These are phyloP conservation scores for Hydropsyche betteni DNA, from an alignment of 2,888 invertebrate genomes.

Conservation along the genomic window DNA sequence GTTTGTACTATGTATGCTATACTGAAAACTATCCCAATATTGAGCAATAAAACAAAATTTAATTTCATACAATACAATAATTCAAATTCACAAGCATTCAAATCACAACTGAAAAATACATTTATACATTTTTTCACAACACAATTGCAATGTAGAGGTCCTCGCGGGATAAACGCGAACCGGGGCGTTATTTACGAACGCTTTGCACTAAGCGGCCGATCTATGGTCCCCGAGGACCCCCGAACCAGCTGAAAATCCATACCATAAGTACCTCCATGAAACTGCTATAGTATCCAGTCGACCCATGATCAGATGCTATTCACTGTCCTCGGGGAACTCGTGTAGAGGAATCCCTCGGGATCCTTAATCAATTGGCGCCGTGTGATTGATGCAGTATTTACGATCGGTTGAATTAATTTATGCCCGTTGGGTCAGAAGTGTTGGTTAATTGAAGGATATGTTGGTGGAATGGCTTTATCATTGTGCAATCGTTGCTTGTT, in stretches of 20 bases:
- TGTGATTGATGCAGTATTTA: slow-evolving; percentile 43
- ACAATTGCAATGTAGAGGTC: too few relatives aligned
- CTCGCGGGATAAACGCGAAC: too few relatives aligned
- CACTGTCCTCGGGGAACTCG: slow-evolving; percentile 13
- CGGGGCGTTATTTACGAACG: slow-evolving; percentile 17
- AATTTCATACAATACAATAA: too few relatives aligned
- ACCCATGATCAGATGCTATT: slow-evolving; percentile 33
- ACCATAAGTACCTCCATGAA: background rate
- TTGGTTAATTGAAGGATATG: too few relatives aligned
- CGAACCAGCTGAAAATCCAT: slow-evolving; percentile 5
- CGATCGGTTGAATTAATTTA: slow-evolving; percentile 21
- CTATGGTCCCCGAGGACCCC: slow-evolving; percentile 9
- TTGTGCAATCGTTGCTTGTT: too few relatives aligned
- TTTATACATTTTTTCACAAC: too few relatives aligned
- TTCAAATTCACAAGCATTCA: too few relatives aligned
- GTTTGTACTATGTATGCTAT: too few relatives aligned
- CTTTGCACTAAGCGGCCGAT: slow-evolving; percentile 21
- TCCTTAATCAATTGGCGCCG: slow-evolving; percentile 36
- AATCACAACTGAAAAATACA: too few relatives aligned
- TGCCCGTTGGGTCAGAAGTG: background rate
- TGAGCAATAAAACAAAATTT: too few relatives aligned
- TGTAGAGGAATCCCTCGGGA: slow-evolving; percentile 22
- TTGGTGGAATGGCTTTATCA: too few relatives aligned
- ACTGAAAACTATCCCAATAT: too few relatives aligned
- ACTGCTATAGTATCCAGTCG: background rate